Conservation (phyloP, 2,888 invertebrate genomes). For the Parnassius glacialis region DNA sequence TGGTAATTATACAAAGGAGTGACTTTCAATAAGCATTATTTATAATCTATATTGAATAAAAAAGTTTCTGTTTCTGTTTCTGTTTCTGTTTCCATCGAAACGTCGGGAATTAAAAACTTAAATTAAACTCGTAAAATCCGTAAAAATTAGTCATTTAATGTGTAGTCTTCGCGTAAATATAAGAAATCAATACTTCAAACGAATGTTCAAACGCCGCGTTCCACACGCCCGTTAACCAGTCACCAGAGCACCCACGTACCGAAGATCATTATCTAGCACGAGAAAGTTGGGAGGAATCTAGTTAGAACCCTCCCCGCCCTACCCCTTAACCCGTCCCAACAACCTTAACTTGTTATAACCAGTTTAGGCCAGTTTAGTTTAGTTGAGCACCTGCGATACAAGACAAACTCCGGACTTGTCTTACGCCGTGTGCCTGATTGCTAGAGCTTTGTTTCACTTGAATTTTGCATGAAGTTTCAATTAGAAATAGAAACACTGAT, state of each 20-base stretch:
- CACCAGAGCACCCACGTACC: constrained; percentile 64
- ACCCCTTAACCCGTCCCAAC: constrained; percentile 40
- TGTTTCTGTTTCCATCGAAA: no score
- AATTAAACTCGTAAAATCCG: no score
- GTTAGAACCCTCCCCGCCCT: constrained; percentile 55
- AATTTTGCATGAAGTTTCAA: constrained; percentile 16
- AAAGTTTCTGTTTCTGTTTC: no score
- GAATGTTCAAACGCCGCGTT: constrained; percentile 41
- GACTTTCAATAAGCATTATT: no score
- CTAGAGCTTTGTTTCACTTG: constrained; percentile 22
- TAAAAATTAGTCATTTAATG: no score
- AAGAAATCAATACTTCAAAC: constrained; percentile 24
- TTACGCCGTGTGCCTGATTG: constrained; percentile 42
- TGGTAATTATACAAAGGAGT: no score
- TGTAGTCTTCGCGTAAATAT: no score
- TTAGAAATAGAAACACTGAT: constrained; percentile 2
- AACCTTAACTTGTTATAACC: constrained; percentile 75
- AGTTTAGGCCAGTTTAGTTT: constrained; percentile 73
- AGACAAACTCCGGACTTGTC: constrained; percentile 60
- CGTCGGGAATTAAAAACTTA: no score
- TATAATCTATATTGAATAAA: no score
- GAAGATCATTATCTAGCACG: constrained; percentile 78
- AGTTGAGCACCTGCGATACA: constrained; percentile 74
- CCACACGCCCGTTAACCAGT: constrained; percentile 35
- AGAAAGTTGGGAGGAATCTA: constrained; percentile 77